Percentiles rank a stretch among this genome's conserved stretches.
phyloP scores from a whole-genome alignment of 2,888 invertebrate genomes.

The Rambutsinella grinnellia region DNA sequence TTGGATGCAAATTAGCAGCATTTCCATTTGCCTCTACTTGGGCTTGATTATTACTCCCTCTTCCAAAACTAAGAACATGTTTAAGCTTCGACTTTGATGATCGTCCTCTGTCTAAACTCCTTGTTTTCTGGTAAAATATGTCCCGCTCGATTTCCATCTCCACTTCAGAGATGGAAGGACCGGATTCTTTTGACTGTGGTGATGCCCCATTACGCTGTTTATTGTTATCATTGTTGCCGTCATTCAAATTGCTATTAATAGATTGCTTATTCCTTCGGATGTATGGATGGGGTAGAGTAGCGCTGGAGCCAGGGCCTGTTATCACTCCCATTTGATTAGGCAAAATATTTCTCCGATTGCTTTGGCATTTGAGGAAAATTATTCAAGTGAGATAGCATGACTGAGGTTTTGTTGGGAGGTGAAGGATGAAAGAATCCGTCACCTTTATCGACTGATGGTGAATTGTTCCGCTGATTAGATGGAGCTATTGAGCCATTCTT shows the following conservation, averaged over 20 bases:
- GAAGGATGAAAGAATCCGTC: conserved; percentile 45
- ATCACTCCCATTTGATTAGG: conserved; percentile 44
- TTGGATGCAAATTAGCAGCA: conserved; percentile 13
- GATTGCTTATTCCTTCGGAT: conserved; percentile 46
- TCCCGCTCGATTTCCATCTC: conserved; percentile 60
- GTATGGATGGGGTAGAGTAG: conserved; percentile 60
- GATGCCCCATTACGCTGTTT: background rate
- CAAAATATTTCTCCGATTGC: conserved; percentile 29
- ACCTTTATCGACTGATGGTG: conserved; percentile 23
- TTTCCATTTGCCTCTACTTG: background rate
- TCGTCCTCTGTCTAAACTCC: conserved; percentile 53
- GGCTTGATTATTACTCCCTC: background rate
- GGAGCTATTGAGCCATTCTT: background rate
- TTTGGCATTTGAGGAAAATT: conserved; percentile 35
- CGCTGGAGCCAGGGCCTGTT: conserved; percentile 48
- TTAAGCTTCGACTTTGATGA: conserved; percentile 46
- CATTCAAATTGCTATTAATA: background rate
- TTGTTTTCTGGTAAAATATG: conserved; percentile 60
- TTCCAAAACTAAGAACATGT: conserved; percentile 42
- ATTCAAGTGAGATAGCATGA: conserved; percentile 7
- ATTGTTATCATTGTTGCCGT: background rate
- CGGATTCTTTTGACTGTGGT: conserved; percentile 12
- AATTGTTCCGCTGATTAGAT: background rate
- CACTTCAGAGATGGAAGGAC: conserved; percentile 57
- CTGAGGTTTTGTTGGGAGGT: background rate